Percentiles rank a stretch among this genome's conserved stretches.
Evolutionary conservation across 2,888 invertebrate genomes (phyloP).

Genomic region (Cantharis nigra): DNA sequence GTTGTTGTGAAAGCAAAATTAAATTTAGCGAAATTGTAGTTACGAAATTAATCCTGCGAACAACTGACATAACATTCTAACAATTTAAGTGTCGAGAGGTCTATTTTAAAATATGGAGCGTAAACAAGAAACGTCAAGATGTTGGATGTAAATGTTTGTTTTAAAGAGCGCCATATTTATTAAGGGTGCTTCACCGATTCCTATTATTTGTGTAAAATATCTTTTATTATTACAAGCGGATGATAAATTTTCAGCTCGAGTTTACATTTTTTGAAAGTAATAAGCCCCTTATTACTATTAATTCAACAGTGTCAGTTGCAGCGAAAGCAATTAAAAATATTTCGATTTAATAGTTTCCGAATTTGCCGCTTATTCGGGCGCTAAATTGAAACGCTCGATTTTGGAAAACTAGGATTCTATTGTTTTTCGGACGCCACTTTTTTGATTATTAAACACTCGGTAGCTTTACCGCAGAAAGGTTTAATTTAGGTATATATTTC

Average conservation of each 20-base stretch:
- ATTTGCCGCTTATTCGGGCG: background rate
- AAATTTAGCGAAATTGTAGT: background rate
- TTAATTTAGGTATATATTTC: background rate
- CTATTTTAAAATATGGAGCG: conserved; percentile 20
- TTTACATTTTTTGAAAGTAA: background rate
- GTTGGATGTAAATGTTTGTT: conserved; percentile 24
- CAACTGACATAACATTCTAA: conserved; percentile 23
- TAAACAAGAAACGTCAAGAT: conserved; percentile 23
- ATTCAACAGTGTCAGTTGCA: background rate
- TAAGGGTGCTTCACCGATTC: conserved; percentile 21
- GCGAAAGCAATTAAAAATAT: background rate
- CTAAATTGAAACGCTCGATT: background rate
- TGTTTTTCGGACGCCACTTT: background rate
- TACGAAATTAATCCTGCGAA: conserved; percentile 21
- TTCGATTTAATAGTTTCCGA: background rate
- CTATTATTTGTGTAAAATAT: conserved; percentile 16
- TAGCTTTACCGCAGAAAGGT: background rate
- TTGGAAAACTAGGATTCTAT: background rate
- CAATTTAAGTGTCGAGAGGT: conserved; percentile 19
- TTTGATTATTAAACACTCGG: background rate
- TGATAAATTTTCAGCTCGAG: background rate
- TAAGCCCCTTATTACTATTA: background rate
- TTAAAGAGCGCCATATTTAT: conserved; percentile 22
- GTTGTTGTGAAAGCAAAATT: background rate
- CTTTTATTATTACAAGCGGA: background rate